Conservation (phyloP, 2,113 vertebrate species). For the Crotophaga sulcirostris region DNA sequence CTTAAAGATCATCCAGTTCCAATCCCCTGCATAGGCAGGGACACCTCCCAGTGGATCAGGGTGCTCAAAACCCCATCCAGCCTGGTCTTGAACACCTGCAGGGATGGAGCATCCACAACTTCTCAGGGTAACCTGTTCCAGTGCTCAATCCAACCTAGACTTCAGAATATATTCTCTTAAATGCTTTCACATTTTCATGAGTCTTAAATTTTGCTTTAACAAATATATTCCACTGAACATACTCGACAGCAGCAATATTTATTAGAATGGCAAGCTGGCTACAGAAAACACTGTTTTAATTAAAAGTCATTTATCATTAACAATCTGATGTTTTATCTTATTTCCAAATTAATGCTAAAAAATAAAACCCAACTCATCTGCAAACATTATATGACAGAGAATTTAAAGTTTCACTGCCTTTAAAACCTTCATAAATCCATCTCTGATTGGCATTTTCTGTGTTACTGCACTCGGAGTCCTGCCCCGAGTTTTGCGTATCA, state of each 20-base stretch:
- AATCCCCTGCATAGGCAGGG: too few species aligned
- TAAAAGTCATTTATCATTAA: not conserved
- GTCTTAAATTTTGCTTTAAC: not conserved
- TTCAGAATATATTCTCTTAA: not conserved
- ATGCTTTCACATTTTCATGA: not conserved
- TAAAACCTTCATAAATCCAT: not conserved
- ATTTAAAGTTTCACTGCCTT: not conserved
- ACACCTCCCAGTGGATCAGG: too few species aligned
- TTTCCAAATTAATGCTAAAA: not conserved
- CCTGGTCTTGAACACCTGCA: too few species aligned
- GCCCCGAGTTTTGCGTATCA: not conserved
- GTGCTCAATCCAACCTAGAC: too few species aligned
- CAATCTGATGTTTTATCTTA: not conserved
- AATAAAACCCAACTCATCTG: not conserved
- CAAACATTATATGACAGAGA: not conserved
- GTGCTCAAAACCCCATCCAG: too few species aligned
- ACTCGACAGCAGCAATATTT: not conserved
- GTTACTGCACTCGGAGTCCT: not conserved
- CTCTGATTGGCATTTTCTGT: not conserved
- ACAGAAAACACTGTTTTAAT: not conserved
- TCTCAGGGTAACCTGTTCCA: too few species aligned
- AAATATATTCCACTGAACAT: not conserved
- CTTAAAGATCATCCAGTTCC: too few species aligned
- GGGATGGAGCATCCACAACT: too few species aligned
- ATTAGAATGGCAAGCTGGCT: not conserved